Evolutionary conservation across 2,797 vertebrate species (phyloP).

Genomic region (Pantherophis vulpinus): DNA sequence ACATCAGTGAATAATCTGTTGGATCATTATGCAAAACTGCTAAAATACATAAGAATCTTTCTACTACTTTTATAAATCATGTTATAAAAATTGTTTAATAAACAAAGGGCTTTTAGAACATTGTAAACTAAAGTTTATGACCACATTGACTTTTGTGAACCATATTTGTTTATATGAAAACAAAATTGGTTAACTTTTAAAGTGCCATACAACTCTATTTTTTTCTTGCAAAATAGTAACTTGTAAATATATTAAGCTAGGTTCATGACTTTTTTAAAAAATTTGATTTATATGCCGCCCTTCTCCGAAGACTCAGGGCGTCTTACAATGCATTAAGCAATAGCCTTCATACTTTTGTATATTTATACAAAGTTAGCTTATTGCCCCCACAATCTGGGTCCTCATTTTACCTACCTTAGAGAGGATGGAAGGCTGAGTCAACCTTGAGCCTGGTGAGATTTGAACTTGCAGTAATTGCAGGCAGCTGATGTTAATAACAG

Average conservation of each 20-base stretch:
- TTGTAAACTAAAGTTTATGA: neutral
- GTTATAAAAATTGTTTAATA: neutral
- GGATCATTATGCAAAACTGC: neutral
- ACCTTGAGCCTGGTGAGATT: no score
- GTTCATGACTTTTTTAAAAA: neutral
- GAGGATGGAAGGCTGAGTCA: no score
- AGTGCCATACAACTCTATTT: neutral
- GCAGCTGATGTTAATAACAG: no score
- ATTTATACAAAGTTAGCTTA: no score
- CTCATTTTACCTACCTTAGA: no score
- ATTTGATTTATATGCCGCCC: no score
- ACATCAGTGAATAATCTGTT: neutral
- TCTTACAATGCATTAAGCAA: no score
- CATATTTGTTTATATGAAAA: neutral
- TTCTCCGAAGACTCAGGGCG: no score
- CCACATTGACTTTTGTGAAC: neutral
- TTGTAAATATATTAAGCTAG: neutral
- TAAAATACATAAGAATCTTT: neutral
- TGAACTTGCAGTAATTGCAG: no score
- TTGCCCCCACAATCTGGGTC: no score
- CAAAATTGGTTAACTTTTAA: neutral
- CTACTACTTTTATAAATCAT: conserved; percentile 1
- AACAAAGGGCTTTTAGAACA: neutral
- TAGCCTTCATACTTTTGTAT: no score
- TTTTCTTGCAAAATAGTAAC: neutral